A percentile compares a stretch with the other conserved stretches of the same genome.
phyloP scores from a whole-genome alignment of 2,113 vertebrate species.

The Casuarius casuarius region DNA sequence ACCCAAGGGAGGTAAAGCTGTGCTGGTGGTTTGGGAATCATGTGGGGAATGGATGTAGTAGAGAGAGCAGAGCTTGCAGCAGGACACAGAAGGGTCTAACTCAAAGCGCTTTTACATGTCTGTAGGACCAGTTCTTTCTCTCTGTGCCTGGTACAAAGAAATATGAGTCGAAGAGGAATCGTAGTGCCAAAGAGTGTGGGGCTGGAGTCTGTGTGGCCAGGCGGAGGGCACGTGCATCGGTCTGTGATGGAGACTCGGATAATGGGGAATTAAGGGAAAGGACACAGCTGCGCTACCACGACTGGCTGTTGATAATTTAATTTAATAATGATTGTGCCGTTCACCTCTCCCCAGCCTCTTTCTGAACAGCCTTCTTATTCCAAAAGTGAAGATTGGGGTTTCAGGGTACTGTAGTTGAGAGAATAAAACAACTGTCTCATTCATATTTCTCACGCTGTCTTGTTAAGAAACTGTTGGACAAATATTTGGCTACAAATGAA shows the following conservation, averaged over 20 bases:
- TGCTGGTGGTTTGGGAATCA: too few relatives aligned
- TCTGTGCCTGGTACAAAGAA: neutral
- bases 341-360: neutral
- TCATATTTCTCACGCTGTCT: neutral
- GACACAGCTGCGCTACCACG: neutral
- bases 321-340: neutral
- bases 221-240: neutral
- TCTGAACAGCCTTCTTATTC: neutral
- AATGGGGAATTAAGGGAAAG: neutral
- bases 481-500: neutral
- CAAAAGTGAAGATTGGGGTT: neutral
- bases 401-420: too few relatives aligned
- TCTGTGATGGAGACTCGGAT: neutral
- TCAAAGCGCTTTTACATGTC: too few relatives aligned
- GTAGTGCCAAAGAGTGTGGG: neutral
- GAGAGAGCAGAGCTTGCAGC: neutral
- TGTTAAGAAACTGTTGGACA: neutral
- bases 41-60: neutral
- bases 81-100: neutral
- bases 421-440: neutral
- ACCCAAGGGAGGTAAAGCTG: neutral
- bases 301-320: neutral
- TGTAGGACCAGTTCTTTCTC: neutral
- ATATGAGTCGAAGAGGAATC: neutral
- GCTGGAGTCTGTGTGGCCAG: neutral